A percentile compares a stretch with the other conserved stretches of the same genome.
phyloP scores from a whole-genome alignment of 2,888 invertebrate species.

The Acleris emargana region DNA sequence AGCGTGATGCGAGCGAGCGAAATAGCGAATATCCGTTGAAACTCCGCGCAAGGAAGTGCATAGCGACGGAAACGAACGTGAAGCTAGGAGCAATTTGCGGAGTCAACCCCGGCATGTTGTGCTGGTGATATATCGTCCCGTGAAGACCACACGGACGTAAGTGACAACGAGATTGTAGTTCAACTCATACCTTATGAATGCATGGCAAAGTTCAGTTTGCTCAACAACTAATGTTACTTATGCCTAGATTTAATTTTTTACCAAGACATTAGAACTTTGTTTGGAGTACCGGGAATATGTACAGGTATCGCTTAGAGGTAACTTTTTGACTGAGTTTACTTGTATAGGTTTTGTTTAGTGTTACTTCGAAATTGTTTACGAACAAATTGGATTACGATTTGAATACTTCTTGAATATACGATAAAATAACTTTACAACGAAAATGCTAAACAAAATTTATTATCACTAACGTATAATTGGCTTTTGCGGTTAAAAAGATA shows the following conservation, averaged over 20 bases:
- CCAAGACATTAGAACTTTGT: conserved; percentile 12
- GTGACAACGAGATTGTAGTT: background rate
- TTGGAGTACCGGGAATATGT: conserved; percentile 18
- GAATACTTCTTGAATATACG: too few species aligned
- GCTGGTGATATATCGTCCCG: conserved; percentile 17
- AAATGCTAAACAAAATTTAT: too few species aligned
- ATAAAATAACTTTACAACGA: too few species aligned
- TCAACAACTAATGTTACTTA: background rate
- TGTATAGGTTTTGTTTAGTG: conserved; percentile 13
- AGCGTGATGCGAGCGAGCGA: conserved; percentile 39
- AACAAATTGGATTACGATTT: background rate
- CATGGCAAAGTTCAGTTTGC: background rate
- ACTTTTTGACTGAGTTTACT: conserved; percentile 19
- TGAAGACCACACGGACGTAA: background rate
- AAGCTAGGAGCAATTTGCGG: conserved; percentile 44
- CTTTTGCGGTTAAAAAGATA: too few species aligned
- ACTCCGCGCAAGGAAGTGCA: conserved; percentile 47
- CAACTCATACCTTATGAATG: background rate
- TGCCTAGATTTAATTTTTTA: background rate
- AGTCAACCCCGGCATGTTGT: conserved; percentile 34
- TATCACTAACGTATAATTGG: too few species aligned
- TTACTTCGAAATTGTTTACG: conserved; percentile 2
- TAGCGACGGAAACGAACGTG: conserved; percentile 50
- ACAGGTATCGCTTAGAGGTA: conserved; percentile 25
- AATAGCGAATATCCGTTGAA: conserved; percentile 40